Evolutionary conservation across 2,888 invertebrate genomes (phyloP).

Genomic region (Parelbella ahira): DNA sequence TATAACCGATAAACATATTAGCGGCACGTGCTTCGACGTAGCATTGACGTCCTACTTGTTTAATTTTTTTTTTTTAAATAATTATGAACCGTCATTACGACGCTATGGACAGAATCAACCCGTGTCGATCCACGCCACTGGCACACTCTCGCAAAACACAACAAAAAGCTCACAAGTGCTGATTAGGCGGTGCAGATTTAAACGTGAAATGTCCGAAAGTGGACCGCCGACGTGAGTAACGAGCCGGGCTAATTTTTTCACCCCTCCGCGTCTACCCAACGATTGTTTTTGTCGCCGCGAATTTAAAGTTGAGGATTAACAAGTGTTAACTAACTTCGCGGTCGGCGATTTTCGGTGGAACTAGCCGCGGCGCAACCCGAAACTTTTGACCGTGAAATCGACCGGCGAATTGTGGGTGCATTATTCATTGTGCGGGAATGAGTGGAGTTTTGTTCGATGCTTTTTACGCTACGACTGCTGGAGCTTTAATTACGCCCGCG

Average conservation of each 20-base stretch:
- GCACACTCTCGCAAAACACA: no score
- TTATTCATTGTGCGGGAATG: constrained; percentile 24
- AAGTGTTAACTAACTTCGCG: constrained; percentile 25
- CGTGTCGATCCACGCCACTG: no score
- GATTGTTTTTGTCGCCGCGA: constrained; percentile 33
- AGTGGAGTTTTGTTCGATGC: constrained; percentile 19
- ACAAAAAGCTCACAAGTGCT: constrained; percentile 11
- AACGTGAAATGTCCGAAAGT: constrained; percentile 23
- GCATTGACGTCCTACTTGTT: no score
- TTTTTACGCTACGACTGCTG: constrained; percentile 8
- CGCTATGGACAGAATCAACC: no score
- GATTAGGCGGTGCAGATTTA: constrained; percentile 16
- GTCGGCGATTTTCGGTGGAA: constrained; percentile 24
- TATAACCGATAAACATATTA: no score
- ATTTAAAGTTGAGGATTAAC: constrained; percentile 30
- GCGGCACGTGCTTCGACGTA: no score
- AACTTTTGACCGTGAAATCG: constrained; percentile 25
- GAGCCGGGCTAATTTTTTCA: constrained; percentile 33
- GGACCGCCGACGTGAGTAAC: constrained; percentile 30
- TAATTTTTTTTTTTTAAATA: no score
- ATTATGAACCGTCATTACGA: no score
- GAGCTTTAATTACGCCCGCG: constrained; percentile 10
- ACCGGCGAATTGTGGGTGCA: constrained; percentile 24
- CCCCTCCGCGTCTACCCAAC: constrained; percentile 14
- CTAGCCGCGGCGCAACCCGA: constrained; percentile 18